A percentile compares a stretch with the other conserved stretches of the same genome.
phyloP scores from a whole-genome alignment of 2,888 invertebrate species.

The Stenoptilia bipunctidactyla region DNA sequence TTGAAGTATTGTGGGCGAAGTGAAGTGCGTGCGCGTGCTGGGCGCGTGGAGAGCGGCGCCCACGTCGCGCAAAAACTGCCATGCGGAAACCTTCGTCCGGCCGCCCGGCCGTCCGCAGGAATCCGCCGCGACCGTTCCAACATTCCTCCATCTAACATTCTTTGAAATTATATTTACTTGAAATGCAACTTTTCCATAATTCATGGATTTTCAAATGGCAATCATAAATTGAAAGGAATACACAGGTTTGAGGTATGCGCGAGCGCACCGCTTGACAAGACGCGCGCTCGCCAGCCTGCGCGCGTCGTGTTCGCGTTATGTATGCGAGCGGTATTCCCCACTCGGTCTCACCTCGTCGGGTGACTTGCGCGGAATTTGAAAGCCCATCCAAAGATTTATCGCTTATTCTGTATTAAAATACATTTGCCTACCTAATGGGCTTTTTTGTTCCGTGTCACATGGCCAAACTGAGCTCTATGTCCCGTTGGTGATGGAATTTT shows the following conservation, averaged over 20 bases:
- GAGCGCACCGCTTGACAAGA: background rate
- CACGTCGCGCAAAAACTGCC: constrained; percentile 30
- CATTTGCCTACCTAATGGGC: constrained; percentile 63
- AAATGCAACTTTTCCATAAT: background rate
- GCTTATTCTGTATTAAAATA: constrained; percentile 68
- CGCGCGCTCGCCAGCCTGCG: background rate
- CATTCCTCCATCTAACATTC: constrained; percentile 35
- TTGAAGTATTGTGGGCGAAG: constrained; percentile 3
- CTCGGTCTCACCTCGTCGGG: constrained; percentile 64
- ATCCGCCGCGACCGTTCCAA: constrained; percentile 42
- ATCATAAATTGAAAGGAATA: background rate
- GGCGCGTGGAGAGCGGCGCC: constrained; percentile 7
- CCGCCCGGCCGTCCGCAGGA: constrained; percentile 58
- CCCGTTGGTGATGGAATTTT: constrained; percentile 39
- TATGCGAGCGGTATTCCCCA: constrained; percentile 60
- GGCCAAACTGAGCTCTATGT: constrained; percentile 35
- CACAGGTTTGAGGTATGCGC: no score
- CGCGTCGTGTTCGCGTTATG: constrained; percentile 21
- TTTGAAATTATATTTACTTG: constrained; percentile 5
- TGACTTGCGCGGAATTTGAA: constrained; percentile 69
- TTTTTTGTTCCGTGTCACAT: constrained; percentile 64
- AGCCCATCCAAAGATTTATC: constrained; percentile 69
- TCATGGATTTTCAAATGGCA: no score
- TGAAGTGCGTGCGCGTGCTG: constrained; percentile 6
- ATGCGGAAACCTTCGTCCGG: constrained; percentile 10